Evolutionary conservation across 2,797 vertebrate genomes (phyloP).

Genomic region (Diplodus sargus): DNA sequence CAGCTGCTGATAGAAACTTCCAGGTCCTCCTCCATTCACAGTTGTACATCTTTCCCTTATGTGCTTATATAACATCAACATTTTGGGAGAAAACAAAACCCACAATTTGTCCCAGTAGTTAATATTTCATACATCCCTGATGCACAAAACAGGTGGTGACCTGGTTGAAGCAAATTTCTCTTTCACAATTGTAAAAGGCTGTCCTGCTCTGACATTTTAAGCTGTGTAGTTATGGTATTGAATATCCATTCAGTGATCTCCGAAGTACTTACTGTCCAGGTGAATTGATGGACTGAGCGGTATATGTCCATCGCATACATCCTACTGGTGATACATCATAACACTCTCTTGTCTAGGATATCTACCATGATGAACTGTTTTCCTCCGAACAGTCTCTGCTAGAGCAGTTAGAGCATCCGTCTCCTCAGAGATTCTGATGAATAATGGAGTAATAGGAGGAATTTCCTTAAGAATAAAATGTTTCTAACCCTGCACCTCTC

Average conservation of each 20-base stretch:
- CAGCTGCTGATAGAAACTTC: constrained; percentile 80
- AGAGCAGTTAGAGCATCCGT: constrained; percentile 80
- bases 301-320: constrained; percentile 71
- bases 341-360: constrained; percentile 68
- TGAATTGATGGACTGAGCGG: constrained; percentile 77
- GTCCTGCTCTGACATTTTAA: constrained; percentile 58
- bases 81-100: constrained; percentile 69
- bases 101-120: constrained; percentile 69
- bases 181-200: constrained; percentile 55
- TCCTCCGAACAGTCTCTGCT: constrained; percentile 76
- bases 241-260: constrained; percentile 71
- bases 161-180: constrained; percentile 62
- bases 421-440: constrained; percentile 80
- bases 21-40: constrained; percentile 61
- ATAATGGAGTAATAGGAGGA: constrained; percentile 83
- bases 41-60: constrained; percentile 68
- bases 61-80: constrained; percentile 73
- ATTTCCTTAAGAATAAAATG: constrained; percentile 84
- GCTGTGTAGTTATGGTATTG: constrained; percentile 69
- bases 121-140: constrained; percentile 76
- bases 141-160: constrained; percentile 78
- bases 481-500: constrained; percentile 81
- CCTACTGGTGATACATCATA: constrained; percentile 72
- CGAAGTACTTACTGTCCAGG: constrained; percentile 72
- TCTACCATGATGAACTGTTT: constrained; percentile 73